A percentile compares a stretch with the other conserved stretches of the same genome.
Evolutionary conservation across 2,797 vertebrate species (phyloP).

Genomic region (Betta splendens): DNA sequence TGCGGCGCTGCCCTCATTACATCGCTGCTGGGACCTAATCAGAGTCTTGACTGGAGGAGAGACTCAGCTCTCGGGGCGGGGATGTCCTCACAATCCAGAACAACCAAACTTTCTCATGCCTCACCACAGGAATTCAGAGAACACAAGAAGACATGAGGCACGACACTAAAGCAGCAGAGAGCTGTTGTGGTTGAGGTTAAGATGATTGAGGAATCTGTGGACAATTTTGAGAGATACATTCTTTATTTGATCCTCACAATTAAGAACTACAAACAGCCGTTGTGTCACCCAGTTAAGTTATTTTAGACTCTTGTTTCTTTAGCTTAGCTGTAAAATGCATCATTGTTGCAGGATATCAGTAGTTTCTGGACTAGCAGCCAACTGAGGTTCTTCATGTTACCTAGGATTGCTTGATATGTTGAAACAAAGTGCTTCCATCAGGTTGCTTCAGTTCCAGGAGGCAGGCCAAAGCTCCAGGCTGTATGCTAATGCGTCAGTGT

Average conservation of each 20-base stretch:
- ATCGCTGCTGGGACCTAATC: slow-evolving; percentile 50
- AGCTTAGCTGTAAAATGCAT: no score
- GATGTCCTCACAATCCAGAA: slow-evolving; percentile 46
- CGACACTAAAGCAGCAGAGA: background rate
- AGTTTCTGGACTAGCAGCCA: background rate
- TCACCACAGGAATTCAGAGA: slow-evolving; percentile 15
- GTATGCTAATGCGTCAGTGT: slow-evolving; percentile 19
- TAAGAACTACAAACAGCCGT: no score
- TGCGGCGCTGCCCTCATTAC: slow-evolving; percentile 45
- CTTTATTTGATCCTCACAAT: background rate
- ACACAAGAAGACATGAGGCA: background rate
- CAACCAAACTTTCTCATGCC: slow-evolving; percentile 38
- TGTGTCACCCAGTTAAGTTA: no score
- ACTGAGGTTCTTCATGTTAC: slow-evolving; percentile 2
- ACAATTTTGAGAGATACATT: background rate
- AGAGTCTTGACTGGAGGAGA: slow-evolving; percentile 53
- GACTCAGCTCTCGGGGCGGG: slow-evolving; percentile 40
- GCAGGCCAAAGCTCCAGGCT: slow-evolving; percentile 46
- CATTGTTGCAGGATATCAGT: background rate
- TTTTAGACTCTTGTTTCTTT: no score
- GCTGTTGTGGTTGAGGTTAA: background rate
- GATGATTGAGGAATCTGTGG: background rate
- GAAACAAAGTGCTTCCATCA: slow-evolving; percentile 28
- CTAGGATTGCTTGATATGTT: slow-evolving; percentile 27
- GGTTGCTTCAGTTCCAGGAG: slow-evolving; percentile 26